These are phyloP conservation scores for Bradypus variegatus DNA, from an alignment of 2,797 vertebrate genomes.

Conservation along the genomic window DNA sequence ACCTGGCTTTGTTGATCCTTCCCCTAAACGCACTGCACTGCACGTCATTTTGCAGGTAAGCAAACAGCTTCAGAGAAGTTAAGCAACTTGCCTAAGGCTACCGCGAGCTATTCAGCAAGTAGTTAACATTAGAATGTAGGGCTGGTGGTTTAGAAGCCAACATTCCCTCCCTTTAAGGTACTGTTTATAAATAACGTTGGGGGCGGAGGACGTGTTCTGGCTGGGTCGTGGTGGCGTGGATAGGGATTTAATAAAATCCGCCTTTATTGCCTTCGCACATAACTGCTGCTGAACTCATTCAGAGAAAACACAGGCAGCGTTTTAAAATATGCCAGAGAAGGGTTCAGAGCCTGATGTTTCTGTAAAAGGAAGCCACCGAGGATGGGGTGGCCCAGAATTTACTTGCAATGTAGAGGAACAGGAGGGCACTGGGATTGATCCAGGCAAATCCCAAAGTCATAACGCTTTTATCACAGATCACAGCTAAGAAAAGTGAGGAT, in stretches of 20 bases:
- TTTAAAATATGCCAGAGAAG: not conserved
- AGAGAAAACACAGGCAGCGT: not conserved
- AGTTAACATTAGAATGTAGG: not conserved
- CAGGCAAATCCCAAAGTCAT: too few species aligned
- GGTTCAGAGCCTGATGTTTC: not conserved
- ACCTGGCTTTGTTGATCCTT: not conserved
- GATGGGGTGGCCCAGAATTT: too few species aligned
- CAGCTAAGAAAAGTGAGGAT: too few species aligned
- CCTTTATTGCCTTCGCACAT: not conserved
- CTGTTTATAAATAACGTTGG: not conserved
- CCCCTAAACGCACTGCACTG: not conserved
- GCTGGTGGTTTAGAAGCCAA: not conserved
- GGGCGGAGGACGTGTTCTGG: not conserved
- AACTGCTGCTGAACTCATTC: not conserved
- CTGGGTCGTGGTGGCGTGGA: not conserved
- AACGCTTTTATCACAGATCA: too few species aligned
- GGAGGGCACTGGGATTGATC: not conserved
- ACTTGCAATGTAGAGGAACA: not conserved
- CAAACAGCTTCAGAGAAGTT: not conserved
- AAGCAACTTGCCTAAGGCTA: not conserved
- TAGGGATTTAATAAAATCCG: too few species aligned
- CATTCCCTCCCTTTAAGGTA: not conserved
- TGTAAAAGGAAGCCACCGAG: not conserved
- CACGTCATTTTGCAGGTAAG: not conserved
- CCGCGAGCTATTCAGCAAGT: not conserved